Base-by-base conservation (phyloP, 1,140 invertebrate genomes). In the Caenorhabditis tropicalis region DNA sequence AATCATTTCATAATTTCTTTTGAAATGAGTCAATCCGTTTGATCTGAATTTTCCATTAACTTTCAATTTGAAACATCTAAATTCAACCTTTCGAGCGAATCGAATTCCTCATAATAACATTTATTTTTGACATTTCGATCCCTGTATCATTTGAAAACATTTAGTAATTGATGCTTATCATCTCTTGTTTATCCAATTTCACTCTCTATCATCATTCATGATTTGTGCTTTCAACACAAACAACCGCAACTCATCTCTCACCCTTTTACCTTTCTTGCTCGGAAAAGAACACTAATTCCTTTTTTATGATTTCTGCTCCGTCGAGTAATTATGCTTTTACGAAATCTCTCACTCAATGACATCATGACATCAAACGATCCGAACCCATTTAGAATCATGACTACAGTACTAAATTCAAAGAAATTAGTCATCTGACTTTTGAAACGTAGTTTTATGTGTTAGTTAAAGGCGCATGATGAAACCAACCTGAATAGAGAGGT, bases 171-270 rank as follows among this genome's bases (percentile, higher is more conserved):
- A n/a, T 10, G 21, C 53, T 56, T 56, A 56, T 56, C 53, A 56
- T n/a, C 49, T 19, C 2, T 56, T 56, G 53, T 56, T 56, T 56
- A 56, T 56, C 53, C 53, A 12, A 10, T 56, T 27, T n/a, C 21
- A 27, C 53, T 46, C n/a, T n/a, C 49, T 56, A 56, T 56, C 53
- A 56, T 56, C 53, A 56, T 56, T 56, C 53, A 56, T 56, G 53
- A 56, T 56, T 56, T 56, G 53, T 56, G 53, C 24, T 56, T 10
- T n/a, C 29, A 27, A 10, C 21, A 27, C n/a, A 56, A 21, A 56
- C 53, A 56, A 56, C 24, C 53, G 29, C 24, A 19, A 27, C 19
- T n/a, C 19, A 56, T 6, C 2, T n/a, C 7, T 10, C 2, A 56
- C 19, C n/a, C n/a, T n/a, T n/a, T n/a, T n/a, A n/a, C n/a, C n/a